These are phyloP conservation scores for Cydia fagiglandana DNA, from an alignment of 1,140 invertebrate species.

Conservation along the genomic window DNA sequence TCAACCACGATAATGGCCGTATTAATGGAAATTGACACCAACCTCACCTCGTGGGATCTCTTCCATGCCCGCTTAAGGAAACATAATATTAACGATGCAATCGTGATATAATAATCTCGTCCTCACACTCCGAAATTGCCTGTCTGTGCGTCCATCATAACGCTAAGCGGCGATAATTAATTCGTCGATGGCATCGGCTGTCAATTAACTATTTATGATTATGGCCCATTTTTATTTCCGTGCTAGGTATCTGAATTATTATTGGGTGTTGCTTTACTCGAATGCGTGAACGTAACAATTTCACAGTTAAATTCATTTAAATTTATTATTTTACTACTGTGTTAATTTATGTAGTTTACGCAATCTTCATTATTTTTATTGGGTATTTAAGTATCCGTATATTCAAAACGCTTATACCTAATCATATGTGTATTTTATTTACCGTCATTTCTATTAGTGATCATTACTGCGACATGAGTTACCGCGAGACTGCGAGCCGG, in stretches of 20 bases:
- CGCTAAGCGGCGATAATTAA: conserved; percentile 55
- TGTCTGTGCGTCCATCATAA: conserved; percentile 46
- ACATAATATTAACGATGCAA: conserved; percentile 68
- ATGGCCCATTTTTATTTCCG: conserved; percentile 20
- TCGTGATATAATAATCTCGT: conserved; percentile 67
- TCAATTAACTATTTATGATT: conserved; percentile 42
- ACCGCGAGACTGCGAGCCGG: conserved; percentile 54
- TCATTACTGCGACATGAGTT: conserved; percentile 63
- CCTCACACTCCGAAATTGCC: conserved; percentile 58
- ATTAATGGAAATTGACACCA: conserved; percentile 71
- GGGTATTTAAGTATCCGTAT: background rate
- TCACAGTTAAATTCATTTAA: background rate
- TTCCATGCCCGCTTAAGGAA: conserved; percentile 54
- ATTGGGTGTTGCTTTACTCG: conserved; percentile 24
- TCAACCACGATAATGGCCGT: conserved; percentile 59
- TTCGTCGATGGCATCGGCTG: conserved; percentile 48
- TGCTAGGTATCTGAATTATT: conserved; percentile 20
- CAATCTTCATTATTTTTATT: background rate
- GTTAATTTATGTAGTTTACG: background rate
- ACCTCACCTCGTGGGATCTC: conserved; percentile 48
- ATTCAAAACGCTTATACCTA: background rate
- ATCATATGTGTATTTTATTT: conserved; percentile 26
- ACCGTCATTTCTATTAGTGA: conserved; percentile 54
- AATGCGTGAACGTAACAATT: conserved; percentile 15
- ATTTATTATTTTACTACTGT: background rate